These are phyloP conservation scores for Miichthys miiuy DNA, from an alignment of 2,797 vertebrate species.

Conservation along the genomic window DNA sequence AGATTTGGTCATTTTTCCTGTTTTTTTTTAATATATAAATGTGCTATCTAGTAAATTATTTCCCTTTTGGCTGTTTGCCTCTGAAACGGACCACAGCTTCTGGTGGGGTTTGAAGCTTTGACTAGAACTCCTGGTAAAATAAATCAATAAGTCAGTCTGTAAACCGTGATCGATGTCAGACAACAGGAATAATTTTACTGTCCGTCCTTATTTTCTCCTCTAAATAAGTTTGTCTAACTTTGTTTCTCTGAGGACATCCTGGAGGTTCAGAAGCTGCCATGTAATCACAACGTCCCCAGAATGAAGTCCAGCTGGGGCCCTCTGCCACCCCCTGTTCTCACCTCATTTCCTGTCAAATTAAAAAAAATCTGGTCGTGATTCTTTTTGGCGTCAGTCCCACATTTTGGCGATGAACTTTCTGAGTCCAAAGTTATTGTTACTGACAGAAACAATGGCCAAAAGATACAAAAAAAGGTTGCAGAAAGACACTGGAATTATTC, in stretches of 20 bases:
- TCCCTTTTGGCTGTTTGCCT: too few relatives aligned
- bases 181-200: background rate
- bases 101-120: too few relatives aligned
- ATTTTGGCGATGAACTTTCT: background rate
- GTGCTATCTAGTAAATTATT: too few relatives aligned
- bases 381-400: background rate
- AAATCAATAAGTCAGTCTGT: background rate
- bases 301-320: constrained; percentile 19
- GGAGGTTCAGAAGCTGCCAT: constrained; percentile 19
- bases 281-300: background rate
- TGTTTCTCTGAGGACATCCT: background rate
- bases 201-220: background rate
- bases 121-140: too few relatives aligned
- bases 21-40: too few relatives aligned
- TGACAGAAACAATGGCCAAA: background rate
- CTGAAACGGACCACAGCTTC: too few relatives aligned
- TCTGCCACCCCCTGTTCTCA: background rate
- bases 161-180: background rate
- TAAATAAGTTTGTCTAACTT: background rate
- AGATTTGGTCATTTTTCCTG: too few relatives aligned
- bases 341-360: background rate
- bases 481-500: background rate
- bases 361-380: background rate
- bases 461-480: background rate
- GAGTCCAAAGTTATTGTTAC: too few relatives aligned